Percentiles rank a stretch among this genome's conserved stretches.
These are phyloP conservation scores for Syrista parreyssii DNA, from an alignment of 2,888 invertebrate genomes.

Conservation along the genomic window DNA sequence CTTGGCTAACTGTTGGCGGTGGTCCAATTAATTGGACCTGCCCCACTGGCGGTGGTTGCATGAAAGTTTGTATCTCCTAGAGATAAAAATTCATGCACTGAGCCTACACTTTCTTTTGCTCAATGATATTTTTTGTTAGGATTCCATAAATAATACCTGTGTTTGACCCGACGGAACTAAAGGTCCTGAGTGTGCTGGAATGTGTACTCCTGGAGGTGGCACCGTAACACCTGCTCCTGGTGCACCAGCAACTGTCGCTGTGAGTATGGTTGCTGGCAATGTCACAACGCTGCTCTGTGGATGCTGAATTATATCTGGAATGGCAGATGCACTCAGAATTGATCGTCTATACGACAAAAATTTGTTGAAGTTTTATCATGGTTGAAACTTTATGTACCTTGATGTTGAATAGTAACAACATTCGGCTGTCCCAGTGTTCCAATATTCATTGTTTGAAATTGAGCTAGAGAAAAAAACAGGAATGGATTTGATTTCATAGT, in stretches of 20 bases:
- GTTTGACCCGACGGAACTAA: constrained; percentile 59
- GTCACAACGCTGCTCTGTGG: constrained; percentile 61
- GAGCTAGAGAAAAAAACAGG: constrained; percentile 44
- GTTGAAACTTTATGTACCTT: constrained; percentile 44
- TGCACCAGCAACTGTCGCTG: constrained; percentile 60
- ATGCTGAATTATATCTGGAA: constrained; percentile 62
- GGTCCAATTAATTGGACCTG: constrained; percentile 63
- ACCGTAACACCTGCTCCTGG: constrained; percentile 54
- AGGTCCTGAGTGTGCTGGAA: constrained; percentile 61
- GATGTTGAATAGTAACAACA: constrained; percentile 64
- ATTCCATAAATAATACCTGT: constrained; percentile 44
- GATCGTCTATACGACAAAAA: not conserved
- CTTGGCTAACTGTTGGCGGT: constrained; percentile 61
- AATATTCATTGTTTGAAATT: constrained; percentile 65
- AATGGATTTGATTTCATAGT: not conserved
- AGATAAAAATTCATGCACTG: not conserved
- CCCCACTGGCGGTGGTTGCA: constrained; percentile 58
- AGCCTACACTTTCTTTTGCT: not conserved
- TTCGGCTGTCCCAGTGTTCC: constrained; percentile 62
- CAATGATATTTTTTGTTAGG: no score
- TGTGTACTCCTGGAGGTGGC: constrained; percentile 64
- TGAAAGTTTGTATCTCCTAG: constrained; percentile 61
- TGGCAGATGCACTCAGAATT: constrained; percentile 10
- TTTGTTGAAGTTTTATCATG: not conserved
- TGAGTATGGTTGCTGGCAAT: constrained; percentile 60